A percentile compares a stretch with the other conserved stretches of the same genome.
Evolutionary conservation across 2,113 vertebrate species (phyloP).

Genomic region (Balaenoptera acutorostrata): DNA sequence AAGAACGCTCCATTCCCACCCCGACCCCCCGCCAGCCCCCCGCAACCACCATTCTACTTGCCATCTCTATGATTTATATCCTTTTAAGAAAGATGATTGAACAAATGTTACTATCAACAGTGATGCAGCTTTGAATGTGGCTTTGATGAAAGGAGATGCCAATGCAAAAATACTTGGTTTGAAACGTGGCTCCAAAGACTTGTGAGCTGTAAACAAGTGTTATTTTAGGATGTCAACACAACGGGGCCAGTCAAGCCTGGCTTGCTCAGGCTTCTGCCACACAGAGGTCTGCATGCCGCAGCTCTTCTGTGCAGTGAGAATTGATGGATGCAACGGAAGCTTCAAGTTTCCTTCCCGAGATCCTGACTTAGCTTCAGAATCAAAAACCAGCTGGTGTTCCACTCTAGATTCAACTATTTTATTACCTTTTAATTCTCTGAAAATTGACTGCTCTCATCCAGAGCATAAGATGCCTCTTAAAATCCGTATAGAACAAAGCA

Average conservation of each 20-base stretch:
- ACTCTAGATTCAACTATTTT: not conserved
- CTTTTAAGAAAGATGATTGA: not conserved
- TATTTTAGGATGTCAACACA: not conserved
- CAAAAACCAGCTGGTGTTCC: not conserved
- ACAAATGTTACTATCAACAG: not conserved
- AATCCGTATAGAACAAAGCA: not conserved
- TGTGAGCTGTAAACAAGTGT: not conserved
- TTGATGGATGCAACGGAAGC: accelerated
- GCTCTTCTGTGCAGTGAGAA: accelerated
- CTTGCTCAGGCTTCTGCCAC: not conserved
- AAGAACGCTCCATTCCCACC: not conserved
- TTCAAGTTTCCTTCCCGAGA: not conserved
- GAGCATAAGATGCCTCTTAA: not conserved
- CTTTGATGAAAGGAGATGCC: not conserved
- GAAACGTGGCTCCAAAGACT: not conserved
- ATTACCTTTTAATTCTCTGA: not conserved
- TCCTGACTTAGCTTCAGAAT: not conserved
- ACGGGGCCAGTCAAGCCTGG: not conserved
- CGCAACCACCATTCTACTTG: not conserved
- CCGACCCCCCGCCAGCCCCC: not conserved
- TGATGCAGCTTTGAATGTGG: not conserved
- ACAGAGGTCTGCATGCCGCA: not conserved
- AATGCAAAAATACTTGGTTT: not conserved
- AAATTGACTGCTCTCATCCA: not conserved
- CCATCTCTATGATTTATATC: not conserved